A percentile compares a stretch with the other conserved stretches of the same genome.
These are phyloP conservation scores for Trigoniulus corallinus DNA, from an alignment of 1,140 invertebrate species.

Conservation along the genomic window DNA sequence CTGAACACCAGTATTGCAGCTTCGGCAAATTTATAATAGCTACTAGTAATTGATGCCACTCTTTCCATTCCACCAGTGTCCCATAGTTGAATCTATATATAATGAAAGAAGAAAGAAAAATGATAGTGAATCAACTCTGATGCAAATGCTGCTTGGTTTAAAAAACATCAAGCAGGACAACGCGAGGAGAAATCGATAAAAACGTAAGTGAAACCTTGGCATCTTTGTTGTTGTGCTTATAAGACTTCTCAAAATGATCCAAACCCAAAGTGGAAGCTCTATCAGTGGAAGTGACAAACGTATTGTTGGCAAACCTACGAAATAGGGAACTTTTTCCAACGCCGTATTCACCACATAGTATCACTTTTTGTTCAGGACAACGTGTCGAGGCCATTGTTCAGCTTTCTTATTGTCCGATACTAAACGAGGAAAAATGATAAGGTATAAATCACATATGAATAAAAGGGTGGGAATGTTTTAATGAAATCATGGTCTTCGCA, in stretches of 20 bases:
- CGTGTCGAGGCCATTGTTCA: constrained; percentile 58
- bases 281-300: constrained; percentile 54
- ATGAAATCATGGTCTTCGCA: too few species aligned
- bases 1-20: constrained; percentile 79
- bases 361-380: constrained; percentile 81
- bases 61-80: constrained; percentile 88
- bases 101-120: not conserved
- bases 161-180: too few species aligned
- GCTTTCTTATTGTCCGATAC: too few species aligned
- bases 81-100: constrained; percentile 66
- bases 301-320: constrained; percentile 71
- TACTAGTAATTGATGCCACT: constrained; percentile 80
- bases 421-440: too few species aligned
- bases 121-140: not conserved
- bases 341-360: constrained; percentile 85
- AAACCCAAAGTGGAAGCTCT: constrained; percentile 76
- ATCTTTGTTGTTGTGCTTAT: constrained; percentile 45
- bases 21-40: constrained; percentile 85
- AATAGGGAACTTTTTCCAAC: constrained; percentile 89
- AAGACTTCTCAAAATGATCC: constrained; percentile 72
- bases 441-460: too few species aligned
- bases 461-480: too few species aligned
- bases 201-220: constrained; percentile 46
- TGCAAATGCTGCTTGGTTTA: not conserved
- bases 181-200: not conserved